Evolutionary conservation across 2,797 vertebrate species (phyloP).

Genomic region (Pangasius djambal): DNA sequence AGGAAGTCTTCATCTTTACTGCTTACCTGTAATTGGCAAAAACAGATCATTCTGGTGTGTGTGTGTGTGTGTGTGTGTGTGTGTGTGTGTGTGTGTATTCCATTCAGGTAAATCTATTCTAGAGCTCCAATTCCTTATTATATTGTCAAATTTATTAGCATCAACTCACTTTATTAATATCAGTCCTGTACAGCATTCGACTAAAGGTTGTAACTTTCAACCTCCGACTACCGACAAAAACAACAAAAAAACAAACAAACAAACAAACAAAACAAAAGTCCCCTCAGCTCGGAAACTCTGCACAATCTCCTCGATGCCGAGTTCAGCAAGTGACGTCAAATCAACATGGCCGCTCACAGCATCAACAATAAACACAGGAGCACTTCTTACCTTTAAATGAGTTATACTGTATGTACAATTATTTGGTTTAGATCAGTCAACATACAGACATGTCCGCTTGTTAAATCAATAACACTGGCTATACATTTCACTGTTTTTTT

Average conservation of each 20-base stretch:
- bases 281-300: too few relatives aligned
- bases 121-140: not conserved
- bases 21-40: conserved; percentile 83
- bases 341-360: not conserved
- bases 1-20: conserved; percentile 99
- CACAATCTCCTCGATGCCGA: not conserved
- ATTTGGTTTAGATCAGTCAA: not conserved
- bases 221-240: too few relatives aligned
- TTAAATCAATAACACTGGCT: too few relatives aligned
- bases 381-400: not conserved
- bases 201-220: not conserved
- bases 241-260: not conserved
- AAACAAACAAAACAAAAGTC: too few relatives aligned
- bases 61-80: conserved; percentile 4
- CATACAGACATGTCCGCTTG: not conserved
- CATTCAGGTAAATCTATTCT: not conserved
- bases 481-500: too few relatives aligned
- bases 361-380: not conserved
- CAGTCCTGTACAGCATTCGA: not conserved
- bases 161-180: not conserved
- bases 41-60: conserved; percentile 37
- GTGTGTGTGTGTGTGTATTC: not conserved
- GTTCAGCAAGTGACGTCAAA: too few relatives aligned
- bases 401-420: not conserved
- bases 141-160: not conserved